Percentiles rank a stretch among this genome's conserved stretches.
Evolutionary conservation across 64 coral and sea anemone genomes (phyloP).

Genomic region (Montipora cactus): DNA sequence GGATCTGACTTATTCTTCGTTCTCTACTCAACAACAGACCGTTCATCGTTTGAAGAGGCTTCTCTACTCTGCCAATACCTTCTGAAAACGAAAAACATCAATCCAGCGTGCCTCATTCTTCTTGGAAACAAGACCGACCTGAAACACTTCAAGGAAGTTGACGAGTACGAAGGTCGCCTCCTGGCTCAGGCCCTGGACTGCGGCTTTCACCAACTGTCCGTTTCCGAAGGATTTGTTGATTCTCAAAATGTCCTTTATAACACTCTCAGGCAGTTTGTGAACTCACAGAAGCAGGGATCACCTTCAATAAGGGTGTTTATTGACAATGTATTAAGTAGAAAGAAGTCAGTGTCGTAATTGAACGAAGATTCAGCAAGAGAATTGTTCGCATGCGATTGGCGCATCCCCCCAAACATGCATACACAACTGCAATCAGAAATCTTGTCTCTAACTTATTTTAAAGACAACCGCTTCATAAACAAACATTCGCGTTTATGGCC

Average conservation of each 20-base stretch:
- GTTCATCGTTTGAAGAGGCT: constrained; percentile 63
- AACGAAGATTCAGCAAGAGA: neutral
- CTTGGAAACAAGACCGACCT: constrained; percentile 71
- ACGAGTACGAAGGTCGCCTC: constrained; percentile 68
- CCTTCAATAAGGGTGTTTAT: constrained; percentile 37
- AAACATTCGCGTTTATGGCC: neutral
- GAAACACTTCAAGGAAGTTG: constrained; percentile 61
- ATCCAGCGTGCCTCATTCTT: constrained; percentile 45
- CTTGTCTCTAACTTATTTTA: neutral
- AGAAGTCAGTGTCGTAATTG: constrained; percentile 25
- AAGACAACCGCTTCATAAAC: neutral
- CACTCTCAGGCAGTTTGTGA: constrained; percentile 41
- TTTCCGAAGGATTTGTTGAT: constrained; percentile 60
- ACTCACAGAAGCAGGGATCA: constrained; percentile 38
- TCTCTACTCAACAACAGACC: constrained; percentile 66
- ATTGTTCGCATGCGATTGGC: neutral
- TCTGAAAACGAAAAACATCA: constrained; percentile 63
- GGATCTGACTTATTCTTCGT: constrained; percentile 65
- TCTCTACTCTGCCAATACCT: constrained; percentile 52
- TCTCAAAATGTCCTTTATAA: constrained; percentile 57
- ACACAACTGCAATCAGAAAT: neutral
- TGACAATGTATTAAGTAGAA: constrained; percentile 48
- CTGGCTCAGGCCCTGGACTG: constrained; percentile 61
- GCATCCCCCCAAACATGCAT: no score
- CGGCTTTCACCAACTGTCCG: constrained; percentile 51